A percentile compares a stretch with the other conserved stretches of the same genome.
Conservation (phyloP, 2,113 vertebrate genomes). For the Epinephelus cyanopodus region DNA sequence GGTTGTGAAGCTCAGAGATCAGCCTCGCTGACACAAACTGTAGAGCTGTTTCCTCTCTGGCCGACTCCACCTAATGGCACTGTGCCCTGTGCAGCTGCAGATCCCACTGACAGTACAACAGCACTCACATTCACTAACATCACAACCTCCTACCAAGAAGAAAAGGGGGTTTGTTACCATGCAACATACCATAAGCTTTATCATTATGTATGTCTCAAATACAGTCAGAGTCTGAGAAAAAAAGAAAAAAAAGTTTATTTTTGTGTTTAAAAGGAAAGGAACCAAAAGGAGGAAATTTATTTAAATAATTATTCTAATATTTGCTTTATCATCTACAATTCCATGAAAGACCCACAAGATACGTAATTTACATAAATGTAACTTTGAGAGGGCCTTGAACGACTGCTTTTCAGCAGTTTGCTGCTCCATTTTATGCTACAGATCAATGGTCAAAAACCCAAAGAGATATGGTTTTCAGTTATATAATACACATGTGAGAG, state of each 20-base stretch:
- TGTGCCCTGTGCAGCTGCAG: slow-evolving; percentile 75
- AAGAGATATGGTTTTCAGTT: too few relatives aligned
- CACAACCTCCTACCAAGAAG: not conserved
- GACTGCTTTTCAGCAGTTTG: too few relatives aligned
- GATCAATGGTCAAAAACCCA: too few relatives aligned
- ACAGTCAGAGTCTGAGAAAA: not conserved
- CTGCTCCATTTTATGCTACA: too few relatives aligned
- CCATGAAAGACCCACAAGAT: not conserved
- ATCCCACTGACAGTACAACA: slow-evolving; percentile 59
- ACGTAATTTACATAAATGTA: not conserved
- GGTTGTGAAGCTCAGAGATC: slow-evolving; percentile 51
- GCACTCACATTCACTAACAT: not conserved
- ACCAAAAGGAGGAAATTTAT: not conserved
- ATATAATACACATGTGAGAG: too few relatives aligned
- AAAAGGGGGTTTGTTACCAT: not conserved
- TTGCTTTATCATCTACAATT: not conserved
- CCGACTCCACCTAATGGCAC: slow-evolving; percentile 82
- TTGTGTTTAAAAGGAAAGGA: not conserved
- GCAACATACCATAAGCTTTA: not conserved
- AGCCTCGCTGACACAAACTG: slow-evolving; percentile 73
- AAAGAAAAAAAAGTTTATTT: not conserved
- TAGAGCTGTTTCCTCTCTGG: slow-evolving; percentile 70
- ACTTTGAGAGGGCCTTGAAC: not conserved
- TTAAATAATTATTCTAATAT: not conserved
- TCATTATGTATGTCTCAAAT: not conserved